A percentile compares a stretch with the other conserved stretches of the same genome.
These are phyloP conservation scores for Gallinago nigripennis DNA, from an alignment of 2,797 vertebrate species.

Conservation along the genomic window DNA sequence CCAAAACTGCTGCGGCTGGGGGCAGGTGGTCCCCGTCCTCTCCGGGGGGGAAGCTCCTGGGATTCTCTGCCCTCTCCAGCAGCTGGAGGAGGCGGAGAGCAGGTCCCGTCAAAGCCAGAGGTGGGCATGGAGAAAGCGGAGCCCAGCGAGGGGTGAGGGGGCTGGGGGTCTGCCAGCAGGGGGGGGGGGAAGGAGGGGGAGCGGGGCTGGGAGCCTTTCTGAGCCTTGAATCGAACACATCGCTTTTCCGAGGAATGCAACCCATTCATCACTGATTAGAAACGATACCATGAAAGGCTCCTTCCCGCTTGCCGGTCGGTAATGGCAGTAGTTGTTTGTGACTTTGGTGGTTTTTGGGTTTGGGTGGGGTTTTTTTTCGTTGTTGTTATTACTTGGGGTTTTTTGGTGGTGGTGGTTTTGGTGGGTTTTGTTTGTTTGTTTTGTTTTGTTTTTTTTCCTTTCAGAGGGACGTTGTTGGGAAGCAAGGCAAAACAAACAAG, in stretches of 20 bases:
- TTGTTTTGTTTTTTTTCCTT: too few relatives aligned
- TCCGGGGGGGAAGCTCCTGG: too few relatives aligned
- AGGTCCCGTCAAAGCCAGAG: fast-evolving
- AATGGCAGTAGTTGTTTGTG: neutral
- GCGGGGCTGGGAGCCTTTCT: neutral
- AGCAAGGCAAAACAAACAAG: neutral
- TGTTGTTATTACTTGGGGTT: too few relatives aligned
- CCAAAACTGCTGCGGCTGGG: neutral
- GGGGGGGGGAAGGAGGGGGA: neutral
- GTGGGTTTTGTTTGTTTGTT: neutral
- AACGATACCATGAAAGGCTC: neutral
- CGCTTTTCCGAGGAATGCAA: neutral
- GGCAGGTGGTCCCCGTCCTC: neutral
- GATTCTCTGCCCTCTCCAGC: neutral
- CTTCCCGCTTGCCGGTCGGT: neutral
- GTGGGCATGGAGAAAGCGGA: neutral
- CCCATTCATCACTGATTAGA: neutral
- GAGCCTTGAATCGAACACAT: neutral
- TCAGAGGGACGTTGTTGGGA: neutral
- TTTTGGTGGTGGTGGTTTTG: neutral
- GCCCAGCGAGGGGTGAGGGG: neutral
- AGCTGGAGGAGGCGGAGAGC: neutral
- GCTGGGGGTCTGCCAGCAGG: too few relatives aligned
- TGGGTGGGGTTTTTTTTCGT: neutral
- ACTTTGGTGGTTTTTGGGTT: neutral